Evolutionary conservation across 2,888 invertebrate species (phyloP), one percentile per base, ranked within the genome.

Genomic region (Orthonychiurus folsomi): DNA sequence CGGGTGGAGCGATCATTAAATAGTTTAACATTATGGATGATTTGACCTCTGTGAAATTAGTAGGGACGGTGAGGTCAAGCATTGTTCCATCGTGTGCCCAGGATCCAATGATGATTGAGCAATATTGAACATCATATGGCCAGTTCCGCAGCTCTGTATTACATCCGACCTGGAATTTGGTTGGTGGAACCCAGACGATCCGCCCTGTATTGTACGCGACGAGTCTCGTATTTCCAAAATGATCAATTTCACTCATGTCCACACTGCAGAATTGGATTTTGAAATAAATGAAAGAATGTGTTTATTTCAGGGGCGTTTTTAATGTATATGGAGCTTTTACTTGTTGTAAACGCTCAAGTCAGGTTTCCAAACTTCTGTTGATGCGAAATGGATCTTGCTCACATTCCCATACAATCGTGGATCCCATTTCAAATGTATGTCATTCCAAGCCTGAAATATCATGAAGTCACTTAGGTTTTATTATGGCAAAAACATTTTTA

Each of bases 361-460:
- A 2, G 89, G 90, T 76, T 83, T 83, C 88, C 90, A 91, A 70
- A 89, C 79, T 75, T 88, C 86, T 76, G 85, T 85, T 63, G 84
- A 84, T 12, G 84, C 82, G 73, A 86, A 78, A 75, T 85, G 82
- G 54, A 85, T 77, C 52, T 77, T 76, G 23, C 78, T 78, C 59
- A 88, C 79, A 53, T 83, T 85, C 71, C 84, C 86, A 72, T 87
- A 88, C 23, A 83, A 81, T 2, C 79, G 77, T 0, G 81, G 77
- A 74, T 88, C 85, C 89, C 89, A 90, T 63, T 80, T 79, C 18
- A 89, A 77, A 63, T 87, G 85, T 15, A 83, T 81, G 74, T 90
- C 90, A 53, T 76, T 77, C 90, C 90, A 90, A 18, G 74, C 75
- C 89, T 89, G 76, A 47, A 59, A 61, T 50, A 28, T 24, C 26